Evolutionary conservation across 2,113 vertebrate species (phyloP).

Genomic region (Oncorhynchus keta): DNA sequence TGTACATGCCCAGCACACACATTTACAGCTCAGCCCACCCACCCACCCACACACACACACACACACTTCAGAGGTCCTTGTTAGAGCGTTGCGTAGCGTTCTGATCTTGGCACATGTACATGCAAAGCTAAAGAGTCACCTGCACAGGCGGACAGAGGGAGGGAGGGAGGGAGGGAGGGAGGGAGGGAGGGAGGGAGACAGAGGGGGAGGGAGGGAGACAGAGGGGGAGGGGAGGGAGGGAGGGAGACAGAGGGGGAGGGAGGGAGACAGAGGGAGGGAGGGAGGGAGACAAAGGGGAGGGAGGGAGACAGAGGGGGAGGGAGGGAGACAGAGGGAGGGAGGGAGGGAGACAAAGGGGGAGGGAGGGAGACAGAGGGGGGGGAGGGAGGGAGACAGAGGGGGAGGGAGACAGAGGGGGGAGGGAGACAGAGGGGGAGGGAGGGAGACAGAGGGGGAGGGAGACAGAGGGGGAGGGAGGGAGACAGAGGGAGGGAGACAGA

Average conservation of each 20-base stretch:
- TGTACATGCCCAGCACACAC: conserved; percentile 57
- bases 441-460: too few species aligned
- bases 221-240: conserved; percentile 34
- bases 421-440: too few species aligned
- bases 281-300: conserved; percentile 23
- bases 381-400: too few species aligned
- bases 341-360: too few species aligned
- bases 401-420: too few species aligned
- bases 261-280: conserved; percentile 72
- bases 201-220: conserved; percentile 64
- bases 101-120: conserved; percentile 88
- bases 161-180: conserved; percentile 56
- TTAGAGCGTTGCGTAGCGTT: conserved; percentile 28
- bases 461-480: too few species aligned
- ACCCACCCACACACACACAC: conserved; percentile 42
- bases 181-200: conserved; percentile 54
- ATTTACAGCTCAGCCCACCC: conserved; percentile 27
- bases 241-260: conserved; percentile 41
- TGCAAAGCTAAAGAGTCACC: conserved; percentile 87
- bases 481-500: too few species aligned
- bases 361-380: too few species aligned
- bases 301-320: too few species aligned
- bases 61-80: conserved; percentile 31
- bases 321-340: too few species aligned
- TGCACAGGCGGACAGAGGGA: conserved; percentile 67